Evolutionary conservation across 2,113 vertebrate species (phyloP).

Genomic region (Tetrax tetrax): DNA sequence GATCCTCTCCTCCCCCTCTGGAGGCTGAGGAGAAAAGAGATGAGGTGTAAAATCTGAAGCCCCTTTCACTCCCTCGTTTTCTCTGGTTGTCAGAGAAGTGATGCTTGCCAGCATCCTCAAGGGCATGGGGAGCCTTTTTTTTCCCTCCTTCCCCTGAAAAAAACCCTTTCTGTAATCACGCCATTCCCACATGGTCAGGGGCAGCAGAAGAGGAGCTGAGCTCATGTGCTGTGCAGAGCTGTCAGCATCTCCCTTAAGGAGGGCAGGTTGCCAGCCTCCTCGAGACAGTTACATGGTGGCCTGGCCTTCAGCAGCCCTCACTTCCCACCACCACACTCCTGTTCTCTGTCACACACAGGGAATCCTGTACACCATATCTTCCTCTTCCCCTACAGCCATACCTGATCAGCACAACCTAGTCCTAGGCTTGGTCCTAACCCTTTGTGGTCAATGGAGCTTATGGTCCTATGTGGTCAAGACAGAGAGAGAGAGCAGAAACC

Average conservation of each 20-base stretch:
- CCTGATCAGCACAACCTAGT: background rate
- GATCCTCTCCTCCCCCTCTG: background rate
- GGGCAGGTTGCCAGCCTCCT: background rate
- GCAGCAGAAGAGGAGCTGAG: background rate
- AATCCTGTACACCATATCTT: background rate
- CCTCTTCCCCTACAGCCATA: background rate
- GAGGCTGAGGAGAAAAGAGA: background rate
- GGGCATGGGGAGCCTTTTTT: background rate
- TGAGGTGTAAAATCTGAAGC: background rate
- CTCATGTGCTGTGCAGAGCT: background rate
- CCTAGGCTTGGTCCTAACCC: background rate
- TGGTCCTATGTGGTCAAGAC: background rate
- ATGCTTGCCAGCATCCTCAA: background rate
- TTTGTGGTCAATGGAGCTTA: background rate
- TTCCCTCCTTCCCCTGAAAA: background rate
- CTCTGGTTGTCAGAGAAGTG: background rate
- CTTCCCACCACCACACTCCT: background rate
- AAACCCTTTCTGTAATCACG: background rate
- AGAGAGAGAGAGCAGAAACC: background rate
- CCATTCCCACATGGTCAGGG: background rate
- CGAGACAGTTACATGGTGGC: background rate
- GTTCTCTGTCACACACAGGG: background rate
- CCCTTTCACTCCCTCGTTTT: background rate
- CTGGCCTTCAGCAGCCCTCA: background rate
- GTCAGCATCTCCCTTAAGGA: background rate